phyloP scores from a whole-genome alignment of 2,888 invertebrate genomes.

The Hypsopygia costalis region DNA sequence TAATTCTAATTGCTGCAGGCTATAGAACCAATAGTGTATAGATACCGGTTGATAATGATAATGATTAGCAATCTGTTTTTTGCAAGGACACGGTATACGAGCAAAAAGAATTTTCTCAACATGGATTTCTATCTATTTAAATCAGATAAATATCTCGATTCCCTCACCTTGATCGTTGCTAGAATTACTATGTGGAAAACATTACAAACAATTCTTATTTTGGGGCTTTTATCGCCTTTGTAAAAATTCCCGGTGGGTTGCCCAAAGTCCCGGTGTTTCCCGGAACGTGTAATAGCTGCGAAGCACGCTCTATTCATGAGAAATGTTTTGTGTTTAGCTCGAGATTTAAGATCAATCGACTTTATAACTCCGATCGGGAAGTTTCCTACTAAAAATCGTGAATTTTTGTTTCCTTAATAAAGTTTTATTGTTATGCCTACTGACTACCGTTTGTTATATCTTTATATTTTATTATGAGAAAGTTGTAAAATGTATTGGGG shows the following conservation, averaged over 20 bases:
- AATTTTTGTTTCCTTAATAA: slow-evolving; percentile 16
- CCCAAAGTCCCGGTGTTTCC: neutral
- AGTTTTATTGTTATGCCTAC: slow-evolving; percentile 14
- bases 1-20: no score
- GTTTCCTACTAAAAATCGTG: slow-evolving; percentile 15
- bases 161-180: no score
- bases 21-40: no score
- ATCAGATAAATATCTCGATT: no score
- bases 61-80: no score
- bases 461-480: slow-evolving; percentile 12
- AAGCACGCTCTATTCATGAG: neutral
- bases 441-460: slow-evolving; percentile 8
- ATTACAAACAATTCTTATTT: no score
- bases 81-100: no score
- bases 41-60: no score
- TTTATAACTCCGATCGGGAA: slow-evolving; percentile 13
- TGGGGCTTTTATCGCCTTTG: neutral
- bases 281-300: neutral
- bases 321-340: neutral
- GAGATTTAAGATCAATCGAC: slow-evolving; percentile 1
- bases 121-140: no score
- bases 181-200: no score
- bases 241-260: neutral
- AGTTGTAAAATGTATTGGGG: neutral
- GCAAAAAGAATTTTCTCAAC: no score